Conservation (phyloP, 2,888 invertebrate genomes). For the Pteria penguin region DNA sequence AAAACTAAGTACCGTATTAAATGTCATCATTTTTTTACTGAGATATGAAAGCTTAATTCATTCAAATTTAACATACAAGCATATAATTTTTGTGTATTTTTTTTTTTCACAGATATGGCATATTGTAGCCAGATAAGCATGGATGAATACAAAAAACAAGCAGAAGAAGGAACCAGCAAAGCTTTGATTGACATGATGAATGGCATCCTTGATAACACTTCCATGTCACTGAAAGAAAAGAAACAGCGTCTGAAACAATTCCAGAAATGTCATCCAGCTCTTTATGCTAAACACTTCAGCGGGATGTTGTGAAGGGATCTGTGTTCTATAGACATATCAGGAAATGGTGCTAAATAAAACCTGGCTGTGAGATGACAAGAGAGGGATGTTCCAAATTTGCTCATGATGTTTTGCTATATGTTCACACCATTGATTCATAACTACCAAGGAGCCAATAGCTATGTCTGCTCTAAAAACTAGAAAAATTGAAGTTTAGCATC, state of each 20-base stretch:
- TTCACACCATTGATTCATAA: too few species aligned
- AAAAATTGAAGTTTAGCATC: too few species aligned
- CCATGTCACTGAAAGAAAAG: conserved; percentile 77
- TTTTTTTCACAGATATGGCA: conserved; percentile 62
- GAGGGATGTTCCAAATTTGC: too few species aligned
- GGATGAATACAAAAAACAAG: conserved; percentile 68
- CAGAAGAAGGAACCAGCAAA: conserved; percentile 67
- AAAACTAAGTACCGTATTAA: too few species aligned
- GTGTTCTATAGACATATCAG: neutral
- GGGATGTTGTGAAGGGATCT: conserved; percentile 58
- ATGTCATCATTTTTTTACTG: too few species aligned
- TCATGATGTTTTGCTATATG: too few species aligned
- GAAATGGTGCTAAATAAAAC: neutral
- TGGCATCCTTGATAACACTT: conserved; percentile 75
- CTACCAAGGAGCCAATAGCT: too few species aligned
- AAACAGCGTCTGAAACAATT: conserved; percentile 76
- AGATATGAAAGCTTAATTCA: too few species aligned
- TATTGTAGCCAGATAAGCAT: conserved; percentile 68
- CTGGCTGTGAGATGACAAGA: too few species aligned
- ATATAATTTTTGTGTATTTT: neutral
- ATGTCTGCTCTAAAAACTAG: too few species aligned
- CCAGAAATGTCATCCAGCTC: conserved; percentile 75
- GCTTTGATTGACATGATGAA: conserved; percentile 76
- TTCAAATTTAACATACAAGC: neutral
- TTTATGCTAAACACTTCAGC: conserved; percentile 74